Percentiles rank a stretch among this genome's conserved stretches.
Conservation (phyloP, 2,797 vertebrate species). For the Buphagus erythrorhynchus region DNA sequence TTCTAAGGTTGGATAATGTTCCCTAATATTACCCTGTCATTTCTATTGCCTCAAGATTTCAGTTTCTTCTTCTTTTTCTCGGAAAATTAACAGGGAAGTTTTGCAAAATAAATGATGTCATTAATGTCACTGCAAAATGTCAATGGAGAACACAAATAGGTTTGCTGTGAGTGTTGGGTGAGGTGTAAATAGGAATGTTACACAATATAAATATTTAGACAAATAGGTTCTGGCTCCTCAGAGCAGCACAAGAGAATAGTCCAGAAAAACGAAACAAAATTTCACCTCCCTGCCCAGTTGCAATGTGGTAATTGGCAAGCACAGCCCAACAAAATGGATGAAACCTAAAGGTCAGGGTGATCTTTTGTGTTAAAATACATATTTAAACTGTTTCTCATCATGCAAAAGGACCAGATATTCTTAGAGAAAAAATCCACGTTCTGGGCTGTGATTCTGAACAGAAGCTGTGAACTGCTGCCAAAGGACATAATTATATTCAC, state of each 20-base stretch:
- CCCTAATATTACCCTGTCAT: neutral
- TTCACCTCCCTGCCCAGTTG: accelerated
- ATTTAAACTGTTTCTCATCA: neutral
- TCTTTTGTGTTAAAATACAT: neutral
- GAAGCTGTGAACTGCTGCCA: neutral
- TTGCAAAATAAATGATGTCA: neutral
- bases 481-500: neutral
- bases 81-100: neutral
- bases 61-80: neutral
- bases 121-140: neutral
- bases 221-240: neutral
- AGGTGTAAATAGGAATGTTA: neutral
- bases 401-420: neutral
- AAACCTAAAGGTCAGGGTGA: neutral
- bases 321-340: neutral
- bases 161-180: neutral
- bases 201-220: neutral
- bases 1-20: neutral
- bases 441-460: neutral
- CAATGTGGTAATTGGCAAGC: neutral
- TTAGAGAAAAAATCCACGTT: neutral
- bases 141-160: neutral
- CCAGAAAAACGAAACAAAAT: neutral
- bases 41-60: neutral
- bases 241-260: neutral